Percentiles rank a stretch among this genome's conserved stretches.
phyloP scores from a whole-genome alignment of 2,113 vertebrate species.

The Phyllopteryx taeniolatus region DNA sequence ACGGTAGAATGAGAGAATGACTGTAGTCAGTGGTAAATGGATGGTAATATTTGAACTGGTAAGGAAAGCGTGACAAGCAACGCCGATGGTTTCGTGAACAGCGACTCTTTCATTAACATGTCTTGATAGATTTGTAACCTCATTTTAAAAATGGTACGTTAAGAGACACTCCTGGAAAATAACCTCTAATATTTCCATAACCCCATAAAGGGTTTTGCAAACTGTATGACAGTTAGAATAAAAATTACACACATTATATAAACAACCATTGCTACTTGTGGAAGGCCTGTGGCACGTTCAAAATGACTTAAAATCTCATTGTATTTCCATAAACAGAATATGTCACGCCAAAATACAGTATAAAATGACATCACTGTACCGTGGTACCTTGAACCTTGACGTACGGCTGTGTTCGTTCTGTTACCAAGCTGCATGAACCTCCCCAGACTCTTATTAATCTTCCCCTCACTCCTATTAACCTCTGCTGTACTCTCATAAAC shows the following conservation, averaged over 20 bases:
- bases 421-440: too few species aligned
- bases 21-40: slow-evolving; percentile 16
- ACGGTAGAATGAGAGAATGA: not conserved
- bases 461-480: too few species aligned
- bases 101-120: slow-evolving; percentile 41
- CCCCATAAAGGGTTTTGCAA: slow-evolving; percentile 23
- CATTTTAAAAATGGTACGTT: slow-evolving; percentile 20
- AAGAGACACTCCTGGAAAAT: slow-evolving; percentile 46
- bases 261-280: slow-evolving; percentile 3
- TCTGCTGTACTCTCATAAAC: too few species aligned
- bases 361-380: not conserved
- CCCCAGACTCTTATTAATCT: too few species aligned
- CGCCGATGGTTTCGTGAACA: slow-evolving; percentile 18
- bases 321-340: not conserved
- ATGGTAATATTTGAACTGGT: slow-evolving; percentile 30
- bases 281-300: not conserved
- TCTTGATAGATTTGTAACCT: slow-evolving; percentile 30
- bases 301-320: not conserved
- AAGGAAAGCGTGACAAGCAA: slow-evolving; percentile 47
- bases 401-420: not conserved
- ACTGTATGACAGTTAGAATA: slow-evolving; percentile 12
- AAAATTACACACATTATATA: slow-evolving; percentile 16
- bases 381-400: not conserved
- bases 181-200: slow-evolving; percentile 43
- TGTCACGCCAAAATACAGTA: not conserved